Evolutionary conservation across 2,113 vertebrate genomes (phyloP).

Genomic region (Prinia subflava): DNA sequence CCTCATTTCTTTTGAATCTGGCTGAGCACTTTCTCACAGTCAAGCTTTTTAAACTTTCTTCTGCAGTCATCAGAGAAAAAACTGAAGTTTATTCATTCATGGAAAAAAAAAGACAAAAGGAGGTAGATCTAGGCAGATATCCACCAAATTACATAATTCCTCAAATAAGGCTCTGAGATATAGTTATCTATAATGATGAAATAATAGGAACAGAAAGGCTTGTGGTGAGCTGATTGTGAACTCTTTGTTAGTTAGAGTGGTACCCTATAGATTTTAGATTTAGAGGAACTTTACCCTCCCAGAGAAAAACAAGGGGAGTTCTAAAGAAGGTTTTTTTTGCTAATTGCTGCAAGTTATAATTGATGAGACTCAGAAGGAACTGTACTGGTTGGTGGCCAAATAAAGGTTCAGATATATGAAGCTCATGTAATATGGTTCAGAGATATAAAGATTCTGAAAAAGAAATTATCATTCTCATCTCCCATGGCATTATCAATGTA

Average conservation of each 20-base stretch:
- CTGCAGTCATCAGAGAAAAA: neutral
- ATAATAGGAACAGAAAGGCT: neutral
- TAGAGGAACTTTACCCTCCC: neutral
- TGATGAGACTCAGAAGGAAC: neutral
- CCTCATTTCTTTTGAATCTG: neutral
- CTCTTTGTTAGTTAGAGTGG: neutral
- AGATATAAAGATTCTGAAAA: neutral
- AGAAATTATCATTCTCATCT: neutral
- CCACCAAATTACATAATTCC: neutral
- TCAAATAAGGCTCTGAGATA: neutral
- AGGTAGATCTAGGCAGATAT: no score
- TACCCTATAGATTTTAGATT: neutral
- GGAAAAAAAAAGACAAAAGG: no score
- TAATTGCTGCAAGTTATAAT: neutral
- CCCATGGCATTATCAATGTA: no score
- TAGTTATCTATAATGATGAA: no score
- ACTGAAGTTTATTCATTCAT: accelerated
- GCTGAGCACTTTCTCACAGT: neutral
- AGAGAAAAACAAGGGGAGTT: neutral
- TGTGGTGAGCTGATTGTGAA: neutral
- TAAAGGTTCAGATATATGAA: neutral
- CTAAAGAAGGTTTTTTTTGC: neutral
- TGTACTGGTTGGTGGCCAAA: neutral
- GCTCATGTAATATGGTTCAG: neutral
- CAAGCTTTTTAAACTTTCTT: neutral